These are phyloP conservation scores for Amphipoea oculea DNA, from an alignment of 2,888 invertebrate species.

Conservation along the genomic window DNA sequence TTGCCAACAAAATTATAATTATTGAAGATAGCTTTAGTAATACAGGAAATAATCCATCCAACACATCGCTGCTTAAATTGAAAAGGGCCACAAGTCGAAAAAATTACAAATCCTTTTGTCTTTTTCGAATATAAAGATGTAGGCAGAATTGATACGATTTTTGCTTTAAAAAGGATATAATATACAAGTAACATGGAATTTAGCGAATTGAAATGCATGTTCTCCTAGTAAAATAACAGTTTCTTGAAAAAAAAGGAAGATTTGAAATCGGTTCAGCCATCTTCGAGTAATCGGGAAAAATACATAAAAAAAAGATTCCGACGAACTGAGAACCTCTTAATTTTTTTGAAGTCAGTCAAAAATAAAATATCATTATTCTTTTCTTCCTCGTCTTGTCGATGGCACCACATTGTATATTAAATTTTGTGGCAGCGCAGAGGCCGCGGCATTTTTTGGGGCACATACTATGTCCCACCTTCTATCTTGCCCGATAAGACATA, in stretches of 20 bases:
- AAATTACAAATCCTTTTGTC: too few relatives aligned
- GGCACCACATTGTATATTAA: neutral
- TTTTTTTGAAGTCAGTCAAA: too few relatives aligned
- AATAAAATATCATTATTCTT: too few relatives aligned
- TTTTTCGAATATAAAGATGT: too few relatives aligned
- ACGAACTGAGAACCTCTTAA: too few relatives aligned
- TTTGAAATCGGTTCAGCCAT: too few relatives aligned
- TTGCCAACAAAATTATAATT: neutral
- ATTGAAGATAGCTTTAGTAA: neutral
- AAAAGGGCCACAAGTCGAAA: too few relatives aligned
- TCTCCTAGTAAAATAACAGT: neutral
- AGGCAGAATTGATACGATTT: too few relatives aligned
- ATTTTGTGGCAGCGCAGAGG: neutral
- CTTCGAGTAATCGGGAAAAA: too few relatives aligned
- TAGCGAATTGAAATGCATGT: neutral
- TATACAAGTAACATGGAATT: too few relatives aligned
- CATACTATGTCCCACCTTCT: neutral
- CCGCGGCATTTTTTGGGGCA: neutral
- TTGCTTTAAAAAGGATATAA: too few relatives aligned
- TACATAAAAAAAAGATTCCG: too few relatives aligned
- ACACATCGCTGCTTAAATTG: neutral
- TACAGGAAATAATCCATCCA: slow-evolving; percentile 7
- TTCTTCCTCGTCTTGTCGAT: neutral
- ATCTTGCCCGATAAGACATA: neutral
- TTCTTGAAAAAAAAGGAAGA: neutral